Conservation (phyloP, 2,113 vertebrate species). For the Ailuropoda melanoleuca region DNA sequence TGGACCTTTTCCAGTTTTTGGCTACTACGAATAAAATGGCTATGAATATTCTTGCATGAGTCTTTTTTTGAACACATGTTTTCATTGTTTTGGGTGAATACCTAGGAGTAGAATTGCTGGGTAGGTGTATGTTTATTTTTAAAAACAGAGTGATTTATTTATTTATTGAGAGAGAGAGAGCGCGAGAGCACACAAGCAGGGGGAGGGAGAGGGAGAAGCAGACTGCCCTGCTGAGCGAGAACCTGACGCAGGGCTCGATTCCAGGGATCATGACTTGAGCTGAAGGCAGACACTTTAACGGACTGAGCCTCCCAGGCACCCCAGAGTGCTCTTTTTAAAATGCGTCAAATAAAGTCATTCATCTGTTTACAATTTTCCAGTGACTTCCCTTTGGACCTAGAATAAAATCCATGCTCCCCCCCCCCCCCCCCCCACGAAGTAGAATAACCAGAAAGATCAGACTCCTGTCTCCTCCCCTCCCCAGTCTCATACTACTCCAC, state of each 20-base stretch:
- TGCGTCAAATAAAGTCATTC: not conserved
- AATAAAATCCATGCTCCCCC: not conserved
- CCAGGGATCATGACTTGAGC: not conserved
- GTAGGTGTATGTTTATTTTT: conserved; percentile 26
- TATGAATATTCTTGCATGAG: not conserved
- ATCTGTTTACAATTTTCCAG: not conserved
- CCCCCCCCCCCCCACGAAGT: accelerated
- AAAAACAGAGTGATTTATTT: not conserved
- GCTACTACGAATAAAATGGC: not conserved
- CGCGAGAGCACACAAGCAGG: not conserved
- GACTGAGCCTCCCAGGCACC: not conserved
- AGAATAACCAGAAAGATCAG: not conserved
- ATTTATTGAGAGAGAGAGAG: not conserved
- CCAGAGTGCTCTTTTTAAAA: not conserved
- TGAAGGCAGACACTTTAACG: not conserved
- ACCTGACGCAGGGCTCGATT: not conserved
- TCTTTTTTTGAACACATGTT: not conserved
- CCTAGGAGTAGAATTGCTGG: not conserved
- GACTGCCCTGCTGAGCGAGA: not conserved
- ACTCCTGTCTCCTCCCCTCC: not conserved
- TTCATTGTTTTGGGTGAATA: conserved; percentile 16
- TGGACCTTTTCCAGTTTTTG: not conserved
- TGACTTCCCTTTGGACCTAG: not conserved
- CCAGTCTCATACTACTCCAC: not conserved
- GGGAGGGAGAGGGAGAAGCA: not conserved